Percentiles rank a stretch among this genome's conserved stretches.
Conservation (phyloP, 2,888 invertebrate genomes). For the Trichopoda pennipes region DNA sequence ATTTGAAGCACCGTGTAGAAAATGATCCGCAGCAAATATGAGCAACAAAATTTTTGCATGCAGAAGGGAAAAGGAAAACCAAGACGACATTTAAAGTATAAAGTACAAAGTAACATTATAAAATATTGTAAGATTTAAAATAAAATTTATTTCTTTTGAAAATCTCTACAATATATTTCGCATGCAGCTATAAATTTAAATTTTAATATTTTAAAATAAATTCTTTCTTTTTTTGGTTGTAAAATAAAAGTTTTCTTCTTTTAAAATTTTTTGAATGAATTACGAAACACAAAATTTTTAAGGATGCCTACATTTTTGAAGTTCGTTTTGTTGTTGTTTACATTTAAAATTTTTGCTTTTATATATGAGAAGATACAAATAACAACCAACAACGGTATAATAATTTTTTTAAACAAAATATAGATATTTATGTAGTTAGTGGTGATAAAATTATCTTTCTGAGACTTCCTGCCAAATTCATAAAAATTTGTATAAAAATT, state of each 20-base stretch:
- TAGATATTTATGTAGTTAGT: no score
- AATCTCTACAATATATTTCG: neutral
- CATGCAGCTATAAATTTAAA: neutral
- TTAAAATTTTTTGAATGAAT: neutral
- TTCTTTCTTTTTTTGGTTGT: neutral
- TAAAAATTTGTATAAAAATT: no score
- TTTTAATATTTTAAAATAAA: neutral
- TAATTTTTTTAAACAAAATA: conserved; percentile 34
- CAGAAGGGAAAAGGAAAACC: neutral
- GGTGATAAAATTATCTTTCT: no score
- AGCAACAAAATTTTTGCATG: conserved; percentile 25
- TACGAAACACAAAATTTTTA: neutral
- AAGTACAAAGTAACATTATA: neutral
- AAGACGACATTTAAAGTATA: neutral
- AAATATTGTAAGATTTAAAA: conserved; percentile 22
- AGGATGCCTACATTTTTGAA: no score
- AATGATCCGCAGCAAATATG: neutral
- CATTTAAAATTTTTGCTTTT: no score
- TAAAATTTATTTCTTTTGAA: conserved; percentile 37
- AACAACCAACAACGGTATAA: conserved; percentile 31
- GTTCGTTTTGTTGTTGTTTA: no score
- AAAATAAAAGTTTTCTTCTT: neutral
- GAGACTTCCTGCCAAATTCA: no score
- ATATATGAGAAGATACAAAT: neutral
- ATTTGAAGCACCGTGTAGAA: conserved; percentile 30